Percentiles rank a stretch among this genome's conserved stretches.
These are phyloP conservation scores for Tortricodes alternella DNA, from an alignment of 2,888 invertebrate genomes.

Conservation along the genomic window DNA sequence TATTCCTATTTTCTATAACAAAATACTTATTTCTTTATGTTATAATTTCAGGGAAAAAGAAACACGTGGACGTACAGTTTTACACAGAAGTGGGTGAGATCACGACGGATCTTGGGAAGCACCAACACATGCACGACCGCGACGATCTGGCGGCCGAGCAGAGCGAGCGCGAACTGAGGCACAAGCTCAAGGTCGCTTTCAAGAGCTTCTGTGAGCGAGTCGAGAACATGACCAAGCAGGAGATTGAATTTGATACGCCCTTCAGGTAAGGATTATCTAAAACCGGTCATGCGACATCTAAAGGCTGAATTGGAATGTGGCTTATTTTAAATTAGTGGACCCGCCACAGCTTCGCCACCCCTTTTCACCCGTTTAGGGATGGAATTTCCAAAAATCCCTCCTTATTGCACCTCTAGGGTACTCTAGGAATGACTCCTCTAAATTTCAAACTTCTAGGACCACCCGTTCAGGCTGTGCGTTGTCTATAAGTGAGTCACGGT, in stretches of 20 bases:
- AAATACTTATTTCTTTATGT: no score
- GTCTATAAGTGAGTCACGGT: no score
- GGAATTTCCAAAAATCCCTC: no score
- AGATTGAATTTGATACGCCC: constrained; percentile 99
- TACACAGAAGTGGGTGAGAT: constrained; percentile 99
- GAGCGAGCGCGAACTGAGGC: constrained; percentile 97
- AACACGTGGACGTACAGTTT: constrained; percentile 99
- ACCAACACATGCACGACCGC: constrained; percentile 99
- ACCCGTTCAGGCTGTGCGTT: no score
- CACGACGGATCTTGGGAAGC: constrained; percentile 99
- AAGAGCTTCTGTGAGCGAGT: constrained; percentile 99
- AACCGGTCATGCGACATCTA: background rate
- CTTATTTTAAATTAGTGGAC: no score
- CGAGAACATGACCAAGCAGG: constrained; percentile 97
- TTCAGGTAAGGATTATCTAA: constrained; percentile 83
- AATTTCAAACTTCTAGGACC: no score
- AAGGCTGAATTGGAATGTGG: no score
- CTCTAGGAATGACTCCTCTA: no score
- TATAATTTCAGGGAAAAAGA: constrained; percentile 88
- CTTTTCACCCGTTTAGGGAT: no score
- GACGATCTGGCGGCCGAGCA: constrained; percentile 99
- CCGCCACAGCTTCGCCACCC: no score
- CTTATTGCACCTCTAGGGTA: no score
- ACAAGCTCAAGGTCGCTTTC: constrained; percentile 98
- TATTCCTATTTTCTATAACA: no score